phyloP scores from a whole-genome alignment of 2,113 vertebrate genomes.

The Phasianus colchicus region DNA sequence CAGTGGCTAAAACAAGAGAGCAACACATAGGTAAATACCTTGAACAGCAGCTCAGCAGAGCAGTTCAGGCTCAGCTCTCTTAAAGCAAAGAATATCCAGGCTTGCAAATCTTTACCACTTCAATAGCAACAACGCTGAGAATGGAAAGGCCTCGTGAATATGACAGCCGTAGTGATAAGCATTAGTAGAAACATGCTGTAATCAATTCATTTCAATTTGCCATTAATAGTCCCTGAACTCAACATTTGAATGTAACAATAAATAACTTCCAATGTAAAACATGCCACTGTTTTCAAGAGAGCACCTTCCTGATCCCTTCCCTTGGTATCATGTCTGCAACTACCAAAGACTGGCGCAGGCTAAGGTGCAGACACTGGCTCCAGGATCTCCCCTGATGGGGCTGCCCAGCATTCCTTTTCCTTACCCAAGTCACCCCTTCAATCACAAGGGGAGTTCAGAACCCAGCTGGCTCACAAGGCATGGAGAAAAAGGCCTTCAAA shows the following conservation, averaged over 20 bases:
- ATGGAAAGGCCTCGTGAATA: background rate
- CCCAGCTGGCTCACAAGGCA: background rate
- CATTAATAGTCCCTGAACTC: background rate
- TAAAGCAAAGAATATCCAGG: background rate
- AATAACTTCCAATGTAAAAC: background rate
- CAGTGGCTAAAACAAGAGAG: background rate
- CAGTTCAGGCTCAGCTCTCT: background rate
- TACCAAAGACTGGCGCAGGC: background rate
- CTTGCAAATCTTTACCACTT: background rate
- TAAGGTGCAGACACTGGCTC: background rate
- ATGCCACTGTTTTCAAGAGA: background rate
- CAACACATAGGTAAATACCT: background rate
- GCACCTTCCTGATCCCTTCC: background rate
- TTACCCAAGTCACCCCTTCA: background rate
- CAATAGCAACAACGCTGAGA: background rate
- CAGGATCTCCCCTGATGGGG: background rate
- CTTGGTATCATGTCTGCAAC: background rate
- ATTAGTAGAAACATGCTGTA: background rate
- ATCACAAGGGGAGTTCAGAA: background rate
- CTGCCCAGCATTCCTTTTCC: background rate
- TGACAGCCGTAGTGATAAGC: background rate
- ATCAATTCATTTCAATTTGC: background rate
- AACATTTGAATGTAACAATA: background rate
- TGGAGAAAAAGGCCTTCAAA: conserved; percentile 1
- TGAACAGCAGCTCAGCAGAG: background rate